These are phyloP conservation scores for Probosciger aterrimus DNA, from an alignment of 2,113 vertebrate genomes.

Conservation along the genomic window DNA sequence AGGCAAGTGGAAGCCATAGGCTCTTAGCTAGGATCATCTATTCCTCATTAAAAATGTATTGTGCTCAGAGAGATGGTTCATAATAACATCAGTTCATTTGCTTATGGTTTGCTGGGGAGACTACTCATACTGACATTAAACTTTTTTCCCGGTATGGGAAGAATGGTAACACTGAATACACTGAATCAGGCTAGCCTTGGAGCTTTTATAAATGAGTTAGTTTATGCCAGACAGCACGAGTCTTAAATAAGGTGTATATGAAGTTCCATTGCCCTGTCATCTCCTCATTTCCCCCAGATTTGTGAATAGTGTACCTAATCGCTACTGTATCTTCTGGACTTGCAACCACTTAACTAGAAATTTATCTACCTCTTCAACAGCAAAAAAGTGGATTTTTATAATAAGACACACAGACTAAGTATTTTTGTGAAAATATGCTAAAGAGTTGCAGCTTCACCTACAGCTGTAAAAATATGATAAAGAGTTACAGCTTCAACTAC, in stretches of 20 bases:
- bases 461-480: neutral
- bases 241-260: neutral
- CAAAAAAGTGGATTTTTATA: neutral
- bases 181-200: neutral
- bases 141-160: neutral
- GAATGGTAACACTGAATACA: neutral
- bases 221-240: neutral
- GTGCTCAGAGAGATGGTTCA: neutral
- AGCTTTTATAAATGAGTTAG: neutral
- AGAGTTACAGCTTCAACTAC: neutral
- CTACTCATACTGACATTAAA: neutral
- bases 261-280: neutral
- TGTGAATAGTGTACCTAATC: neutral
- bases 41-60: neutral
- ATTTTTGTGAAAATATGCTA: neutral
- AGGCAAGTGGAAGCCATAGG: neutral
- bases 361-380: neutral
- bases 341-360: neutral
- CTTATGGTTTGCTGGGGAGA: neutral
- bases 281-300: neutral
- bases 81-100: neutral
- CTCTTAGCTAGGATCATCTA: neutral
- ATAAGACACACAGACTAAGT: neutral
- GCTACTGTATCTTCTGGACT: neutral
- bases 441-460: neutral